Base-by-base conservation (phyloP, 2,797 vertebrate genomes). In the Alcedo quadribrachys region DNA sequence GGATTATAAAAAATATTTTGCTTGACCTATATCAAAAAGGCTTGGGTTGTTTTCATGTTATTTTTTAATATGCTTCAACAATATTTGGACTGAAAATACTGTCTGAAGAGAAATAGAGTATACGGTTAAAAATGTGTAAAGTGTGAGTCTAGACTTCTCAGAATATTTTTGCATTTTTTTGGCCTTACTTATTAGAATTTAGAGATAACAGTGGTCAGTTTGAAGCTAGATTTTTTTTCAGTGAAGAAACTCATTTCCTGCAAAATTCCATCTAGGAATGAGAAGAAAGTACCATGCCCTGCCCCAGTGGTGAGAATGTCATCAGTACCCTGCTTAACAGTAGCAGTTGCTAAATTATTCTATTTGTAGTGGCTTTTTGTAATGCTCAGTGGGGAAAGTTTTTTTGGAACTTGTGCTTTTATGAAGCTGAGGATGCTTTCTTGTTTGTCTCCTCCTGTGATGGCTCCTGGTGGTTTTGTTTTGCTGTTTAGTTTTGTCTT, bases 1-100 rank as follows among this genome's bases (percentile, higher is more conserved):
- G 13, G 25, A 63, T 90, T 85, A 92, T 92, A 57, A 88, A 86
- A 94, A 93, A 88, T 94, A 89, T 80, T 95, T 93, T 94, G 19
- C 68, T 80, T 90, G 67, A 90, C 68, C 63, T 92, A 6, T 57
- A 86, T 78, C 4, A 87, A 58, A 86, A 89, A 92, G 60, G 22
- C 22, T 79, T 85, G 68, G 21, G 53, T 74, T 87, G 69, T 93
- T 96, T 90, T 78, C 78, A 12, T 87, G 69, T 51, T 84, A 33
- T 70, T 79, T 93, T 90, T 76, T 82, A 67, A 82, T 79, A 61
- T 11, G 4, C 61, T 77, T 87, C 54, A 81, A 48, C 55, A 82
- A 37, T 87, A 93, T 83, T 95, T 85, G 73, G 69, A 62, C 80
- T 85, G 46, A 83, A 92, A 93, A 65, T 83, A 67, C 17, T 89